Base-by-base conservation (phyloP, 2,113 vertebrate species). In the Pygoscelis antarcticus region DNA sequence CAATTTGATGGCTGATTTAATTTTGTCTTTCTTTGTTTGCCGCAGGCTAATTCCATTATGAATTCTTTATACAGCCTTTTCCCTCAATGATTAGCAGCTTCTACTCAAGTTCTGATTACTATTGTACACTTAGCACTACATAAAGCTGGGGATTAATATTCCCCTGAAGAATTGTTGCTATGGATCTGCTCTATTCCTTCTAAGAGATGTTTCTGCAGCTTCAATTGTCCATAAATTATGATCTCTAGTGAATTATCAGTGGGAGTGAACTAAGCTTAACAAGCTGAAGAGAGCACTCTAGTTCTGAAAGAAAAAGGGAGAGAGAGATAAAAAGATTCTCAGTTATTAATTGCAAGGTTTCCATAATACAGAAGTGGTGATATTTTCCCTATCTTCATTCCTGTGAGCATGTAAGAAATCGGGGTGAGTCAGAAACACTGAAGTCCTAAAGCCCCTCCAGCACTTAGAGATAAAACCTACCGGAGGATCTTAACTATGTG, bases 91-190 rank as follows among this genome's bases (percentile, higher is more conserved):
- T 99, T 99, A 99, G 99, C 98, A 99, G 99, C 98, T 99, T 99
- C 99, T 99, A 99, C 99, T 99, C 99, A 99, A 99, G 98, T 99
- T 99, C 99, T 99, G 99, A 99, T 99, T 99, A 99, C 99, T 99
- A 99, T 99, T 99, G 99, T 99, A 99, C 99, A 99, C 99, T 99
- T 99, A 99, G 99, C 99, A 99, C 99, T 99, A 99, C 99, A 99
- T 99, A 99, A 99, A 99, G 99, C 99, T 98, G 98, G 99, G 99
- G 99, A 99, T 99, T 99, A 99, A 99, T 99, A 99, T 99, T 99
- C 99, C 99, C 99, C 99, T 98, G 99, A 98, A 99, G 99, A 99
- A 99, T 99, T 98, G 99, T 99, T 99, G 99, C 99, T 99, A 99
- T 99, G 99, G 99, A 99, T 99, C 99, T 99, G 98, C 98, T 99